Conservation (phyloP, 2,888 invertebrate species). For the Lucinisca nassula region DNA sequence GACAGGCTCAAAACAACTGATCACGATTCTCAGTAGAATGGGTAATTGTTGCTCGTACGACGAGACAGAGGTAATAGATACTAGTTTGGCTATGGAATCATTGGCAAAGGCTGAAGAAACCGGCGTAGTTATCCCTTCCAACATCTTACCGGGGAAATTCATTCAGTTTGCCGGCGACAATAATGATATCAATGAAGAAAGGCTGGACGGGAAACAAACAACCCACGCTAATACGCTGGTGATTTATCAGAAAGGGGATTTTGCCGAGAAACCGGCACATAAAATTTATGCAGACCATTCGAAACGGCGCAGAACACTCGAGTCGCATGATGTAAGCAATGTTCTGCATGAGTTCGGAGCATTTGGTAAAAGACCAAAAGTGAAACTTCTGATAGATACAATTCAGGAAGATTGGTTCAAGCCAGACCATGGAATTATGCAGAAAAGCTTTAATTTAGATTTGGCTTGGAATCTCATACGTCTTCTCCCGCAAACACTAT, state of each 20-base stretch:
- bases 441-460: background rate
- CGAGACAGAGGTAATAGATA: background rate
- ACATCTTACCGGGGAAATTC: background rate
- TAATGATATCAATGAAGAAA: background rate
- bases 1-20: constrained; percentile 5
- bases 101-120: background rate
- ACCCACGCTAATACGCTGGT: background rate
- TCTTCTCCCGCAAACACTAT: background rate
- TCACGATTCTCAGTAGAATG: background rate
- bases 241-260: background rate
- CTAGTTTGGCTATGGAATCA: background rate
- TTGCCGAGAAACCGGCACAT: no score
- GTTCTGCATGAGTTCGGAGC: background rate
- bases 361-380: background rate
- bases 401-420: background rate
- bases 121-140: background rate
- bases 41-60: background rate
- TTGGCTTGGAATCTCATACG: no score
- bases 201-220: background rate
- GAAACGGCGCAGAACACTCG: background rate
- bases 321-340: background rate
- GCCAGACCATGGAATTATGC: background rate
- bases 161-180: background rate
- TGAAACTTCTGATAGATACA: background rate
- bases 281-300: no score